Conservation (phyloP, 1,140 invertebrate genomes). For the Zaprionus lachaisei region DNA sequence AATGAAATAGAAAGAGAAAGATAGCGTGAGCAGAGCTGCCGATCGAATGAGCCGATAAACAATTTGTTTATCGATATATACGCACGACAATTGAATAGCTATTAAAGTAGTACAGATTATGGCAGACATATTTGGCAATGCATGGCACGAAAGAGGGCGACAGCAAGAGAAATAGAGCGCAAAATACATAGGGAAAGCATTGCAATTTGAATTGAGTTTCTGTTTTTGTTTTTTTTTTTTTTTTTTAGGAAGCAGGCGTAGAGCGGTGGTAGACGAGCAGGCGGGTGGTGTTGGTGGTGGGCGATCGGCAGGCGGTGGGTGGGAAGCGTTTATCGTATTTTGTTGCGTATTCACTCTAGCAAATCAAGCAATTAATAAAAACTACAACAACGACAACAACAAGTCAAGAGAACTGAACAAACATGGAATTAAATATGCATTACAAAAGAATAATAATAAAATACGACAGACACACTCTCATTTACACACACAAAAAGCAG, state of each 20-base stretch:
- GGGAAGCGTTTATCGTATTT: background rate
- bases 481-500: background rate
- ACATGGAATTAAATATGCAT: background rate
- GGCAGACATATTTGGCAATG: conserved; percentile 1
- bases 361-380: background rate
- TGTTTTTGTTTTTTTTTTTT: background rate
- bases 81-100: background rate
- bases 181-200: background rate
- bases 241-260: background rate
- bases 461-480: background rate
- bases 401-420: conserved; percentile 3
- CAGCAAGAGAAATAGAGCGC: background rate
- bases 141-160: background rate
- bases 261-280: background rate
- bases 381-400: background rate
- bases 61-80: background rate
- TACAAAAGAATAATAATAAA: background rate
- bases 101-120: background rate
- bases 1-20: background rate
- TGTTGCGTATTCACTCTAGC: background rate
- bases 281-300: background rate
- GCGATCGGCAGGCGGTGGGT: background rate
- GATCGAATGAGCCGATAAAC: background rate
- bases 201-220: background rate
- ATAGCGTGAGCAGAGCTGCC: background rate